Percentiles rank a stretch among this genome's conserved stretches.
phyloP scores from a whole-genome alignment of 2,888 invertebrate genomes.

The Antheraea yamamai region DNA sequence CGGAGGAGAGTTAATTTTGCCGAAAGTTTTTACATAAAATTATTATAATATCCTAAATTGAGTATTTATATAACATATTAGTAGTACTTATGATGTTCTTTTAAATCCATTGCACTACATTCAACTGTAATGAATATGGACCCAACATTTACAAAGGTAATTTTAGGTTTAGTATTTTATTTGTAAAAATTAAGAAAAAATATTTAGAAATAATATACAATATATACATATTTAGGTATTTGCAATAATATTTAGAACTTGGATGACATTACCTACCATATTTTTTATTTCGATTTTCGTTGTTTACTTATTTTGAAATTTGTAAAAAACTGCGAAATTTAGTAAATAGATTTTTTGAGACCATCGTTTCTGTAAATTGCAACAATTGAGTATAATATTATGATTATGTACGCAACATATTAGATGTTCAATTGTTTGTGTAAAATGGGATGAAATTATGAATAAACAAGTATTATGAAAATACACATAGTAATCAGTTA shows the following conservation, averaged over 20 bases:
- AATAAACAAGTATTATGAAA: not conserved
- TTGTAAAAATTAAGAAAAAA: not conserved
- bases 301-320: not conserved
- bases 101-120: not conserved
- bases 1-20: not conserved
- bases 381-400: not conserved
- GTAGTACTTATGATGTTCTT: not conserved
- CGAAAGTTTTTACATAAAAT: not conserved
- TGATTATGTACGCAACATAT: not conserved
- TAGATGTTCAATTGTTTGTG: not conserved
- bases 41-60: not conserved
- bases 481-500: not conserved
- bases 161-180: not conserved
- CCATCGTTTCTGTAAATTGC: not conserved
- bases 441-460: not conserved
- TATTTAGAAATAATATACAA: not conserved
- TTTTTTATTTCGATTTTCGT: not conserved
- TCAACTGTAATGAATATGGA: not conserved
- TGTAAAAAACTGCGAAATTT: not conserved
- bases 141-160: constrained; percentile 27
- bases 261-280: not conserved
- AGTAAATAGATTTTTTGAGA: not conserved
- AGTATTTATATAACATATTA: not conserved
- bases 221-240: not conserved
- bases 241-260: not conserved